These are phyloP conservation scores for Scaptodrosophila lebanonensis DNA, from an alignment of 1,140 invertebrate genomes.

Conservation along the genomic window DNA sequence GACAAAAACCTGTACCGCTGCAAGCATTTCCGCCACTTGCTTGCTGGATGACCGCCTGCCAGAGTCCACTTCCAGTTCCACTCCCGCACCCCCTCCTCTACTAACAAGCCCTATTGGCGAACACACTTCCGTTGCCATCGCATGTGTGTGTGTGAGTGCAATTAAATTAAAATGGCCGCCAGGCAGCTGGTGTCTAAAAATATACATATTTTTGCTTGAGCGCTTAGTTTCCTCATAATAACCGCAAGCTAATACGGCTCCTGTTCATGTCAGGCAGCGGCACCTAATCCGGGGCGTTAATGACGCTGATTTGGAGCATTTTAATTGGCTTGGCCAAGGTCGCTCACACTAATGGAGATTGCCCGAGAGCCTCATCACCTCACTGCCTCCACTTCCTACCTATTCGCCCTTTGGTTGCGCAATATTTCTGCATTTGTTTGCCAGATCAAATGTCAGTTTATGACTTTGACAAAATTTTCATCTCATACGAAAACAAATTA, in stretches of 20 bases:
- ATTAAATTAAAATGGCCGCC: conserved; percentile 55
- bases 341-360: neutral
- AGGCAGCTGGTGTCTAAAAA: conserved; percentile 10
- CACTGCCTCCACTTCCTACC: no score
- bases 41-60: neutral
- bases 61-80: conserved; percentile 2
- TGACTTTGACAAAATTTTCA: no score
- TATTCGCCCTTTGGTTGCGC: no score
- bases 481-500: no score
- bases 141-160: conserved; percentile 13
- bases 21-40: conserved; percentile 56
- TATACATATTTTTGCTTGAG: neutral
- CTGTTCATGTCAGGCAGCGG: neutral
- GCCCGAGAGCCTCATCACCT: no score
- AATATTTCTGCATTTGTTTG: no score
- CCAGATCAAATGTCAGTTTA: no score
- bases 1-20: conserved; percentile 54
- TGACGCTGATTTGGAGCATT: conserved; percentile 45
- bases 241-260: neutral
- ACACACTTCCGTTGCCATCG: conserved; percentile 25
- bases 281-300: conserved; percentile 35
- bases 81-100: neutral
- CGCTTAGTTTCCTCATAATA: neutral
- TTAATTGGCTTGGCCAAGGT: conserved; percentile 51
- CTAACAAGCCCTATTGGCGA: no score